phyloP scores from a whole-genome alignment of 92 coral and sea anemone species.

The Zoanthus gigantus region DNA sequence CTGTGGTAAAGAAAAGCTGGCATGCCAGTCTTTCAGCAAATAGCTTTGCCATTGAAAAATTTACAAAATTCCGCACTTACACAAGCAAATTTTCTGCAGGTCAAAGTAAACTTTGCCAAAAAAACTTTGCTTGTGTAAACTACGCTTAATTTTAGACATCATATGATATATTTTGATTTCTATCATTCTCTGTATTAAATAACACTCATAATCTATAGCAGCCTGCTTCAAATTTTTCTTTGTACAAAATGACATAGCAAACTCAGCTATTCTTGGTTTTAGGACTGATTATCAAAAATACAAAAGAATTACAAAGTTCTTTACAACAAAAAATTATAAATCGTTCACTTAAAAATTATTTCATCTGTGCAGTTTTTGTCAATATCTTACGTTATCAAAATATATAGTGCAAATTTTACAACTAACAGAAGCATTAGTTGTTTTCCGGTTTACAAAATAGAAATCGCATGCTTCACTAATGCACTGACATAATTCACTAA shows the following conservation, averaged over 20 bases:
- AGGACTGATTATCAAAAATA: not conserved
- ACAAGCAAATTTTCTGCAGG: not conserved
- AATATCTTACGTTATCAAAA: constrained; percentile 32
- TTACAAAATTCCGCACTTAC: not conserved
- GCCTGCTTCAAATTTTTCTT: not conserved
- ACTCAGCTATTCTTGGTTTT: not conserved
- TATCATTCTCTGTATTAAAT: not conserved
- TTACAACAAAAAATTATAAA: not conserved
- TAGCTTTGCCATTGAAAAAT: not conserved
- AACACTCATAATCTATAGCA: not conserved
- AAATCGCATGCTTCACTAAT: not conserved
- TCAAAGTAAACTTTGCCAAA: no score
- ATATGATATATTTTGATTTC: not conserved
- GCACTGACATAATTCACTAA: not conserved
- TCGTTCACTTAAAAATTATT: not conserved
- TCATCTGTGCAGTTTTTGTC: not conserved
- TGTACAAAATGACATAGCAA: not conserved
- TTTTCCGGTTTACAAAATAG: constrained; percentile 5
- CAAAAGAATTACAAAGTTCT: not conserved
- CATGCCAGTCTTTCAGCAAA: not conserved
- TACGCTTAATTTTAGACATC: not conserved
- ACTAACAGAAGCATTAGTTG: not conserved
- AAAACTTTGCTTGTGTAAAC: not conserved
- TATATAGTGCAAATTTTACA: constrained; percentile 14
- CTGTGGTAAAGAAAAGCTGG: not conserved